These are phyloP conservation scores for Atherinomorus stipes DNA, from an alignment of 2,113 vertebrate species.

Conservation along the genomic window DNA sequence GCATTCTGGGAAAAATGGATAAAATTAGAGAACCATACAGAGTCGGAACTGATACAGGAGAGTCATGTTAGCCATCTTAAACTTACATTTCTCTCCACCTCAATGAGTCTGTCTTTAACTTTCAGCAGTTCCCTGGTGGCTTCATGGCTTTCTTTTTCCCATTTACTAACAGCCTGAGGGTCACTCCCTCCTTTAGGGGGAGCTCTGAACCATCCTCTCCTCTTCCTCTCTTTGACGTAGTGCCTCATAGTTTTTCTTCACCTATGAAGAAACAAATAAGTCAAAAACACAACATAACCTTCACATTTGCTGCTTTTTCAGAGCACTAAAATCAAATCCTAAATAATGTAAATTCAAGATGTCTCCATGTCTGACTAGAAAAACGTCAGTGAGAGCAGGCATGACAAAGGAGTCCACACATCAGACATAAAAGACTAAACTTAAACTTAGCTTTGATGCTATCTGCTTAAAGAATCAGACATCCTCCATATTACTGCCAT, in stretches of 20 bases:
- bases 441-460: neutral
- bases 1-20: conserved; percentile 87
- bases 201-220: conserved; percentile 92
- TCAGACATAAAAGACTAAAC: neutral
- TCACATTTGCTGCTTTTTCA: neutral
- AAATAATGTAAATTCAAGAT: neutral
- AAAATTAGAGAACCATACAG: neutral
- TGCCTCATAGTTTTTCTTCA: conserved; percentile 99
- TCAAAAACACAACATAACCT: neutral
- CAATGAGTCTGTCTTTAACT: conserved; percentile 97
- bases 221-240: conserved; percentile 97
- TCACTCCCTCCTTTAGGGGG: conserved; percentile 87
- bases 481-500: neutral
- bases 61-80: neutral
- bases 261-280: conserved; percentile 76
- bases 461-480: neutral
- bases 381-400: neutral
- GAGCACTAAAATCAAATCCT: neutral
- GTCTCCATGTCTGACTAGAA: neutral
- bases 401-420: neutral
- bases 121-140: conserved; percentile 94
- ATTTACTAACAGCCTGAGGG: conserved; percentile 84
- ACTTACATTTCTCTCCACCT: conserved; percentile 98
- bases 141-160: conserved; percentile 96
- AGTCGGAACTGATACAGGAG: neutral